phyloP scores from a whole-genome alignment of 30 jellyfish, hydroid and myxozoan species.

The Phacellophora camtschatica region DNA sequence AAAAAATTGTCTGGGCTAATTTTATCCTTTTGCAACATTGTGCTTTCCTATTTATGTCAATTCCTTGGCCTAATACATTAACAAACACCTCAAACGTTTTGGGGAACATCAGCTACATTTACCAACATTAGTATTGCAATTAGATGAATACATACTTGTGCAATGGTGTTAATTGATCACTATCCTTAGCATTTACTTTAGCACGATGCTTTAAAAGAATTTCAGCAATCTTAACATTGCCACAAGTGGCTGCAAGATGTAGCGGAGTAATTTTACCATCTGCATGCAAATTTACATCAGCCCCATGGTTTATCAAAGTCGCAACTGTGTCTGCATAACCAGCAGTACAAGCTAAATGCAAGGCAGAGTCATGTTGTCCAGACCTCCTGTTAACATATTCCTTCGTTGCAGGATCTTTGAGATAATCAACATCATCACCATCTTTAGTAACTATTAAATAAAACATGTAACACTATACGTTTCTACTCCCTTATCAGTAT shows the following conservation, averaged over 20 bases:
- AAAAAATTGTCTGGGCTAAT: too few species aligned
- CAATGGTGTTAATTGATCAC: slow-evolving; percentile 81
- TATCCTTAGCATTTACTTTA: slow-evolving; percentile 81
- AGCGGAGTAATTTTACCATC: slow-evolving; percentile 82
- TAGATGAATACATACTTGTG: slow-evolving; percentile 74
- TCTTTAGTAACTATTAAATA: slow-evolving; percentile 18
- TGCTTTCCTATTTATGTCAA: too few species aligned
- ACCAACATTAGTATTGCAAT: too few species aligned
- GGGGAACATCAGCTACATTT: too few species aligned
- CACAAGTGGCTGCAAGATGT: slow-evolving; percentile 94
- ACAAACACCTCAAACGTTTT: too few species aligned
- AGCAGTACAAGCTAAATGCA: slow-evolving; percentile 91
- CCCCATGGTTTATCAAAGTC: slow-evolving; percentile 79
- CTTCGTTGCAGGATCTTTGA: too few species aligned
- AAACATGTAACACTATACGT: neutral
- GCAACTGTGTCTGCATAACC: slow-evolving; percentile 81
- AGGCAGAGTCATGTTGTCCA: slow-evolving; percentile 77
- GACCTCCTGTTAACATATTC: slow-evolving; percentile 52
- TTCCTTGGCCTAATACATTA: too few species aligned
- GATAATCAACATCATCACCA: slow-evolving; percentile 45
- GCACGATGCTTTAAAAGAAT: slow-evolving; percentile 55
- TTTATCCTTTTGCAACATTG: too few species aligned
- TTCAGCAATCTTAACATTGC: slow-evolving; percentile 62
- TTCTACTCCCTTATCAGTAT: too few species aligned
- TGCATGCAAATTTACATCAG: slow-evolving; percentile 78